phyloP scores from a whole-genome alignment of 2,888 invertebrate genomes.

The Ornithoptera alexandrae region DNA sequence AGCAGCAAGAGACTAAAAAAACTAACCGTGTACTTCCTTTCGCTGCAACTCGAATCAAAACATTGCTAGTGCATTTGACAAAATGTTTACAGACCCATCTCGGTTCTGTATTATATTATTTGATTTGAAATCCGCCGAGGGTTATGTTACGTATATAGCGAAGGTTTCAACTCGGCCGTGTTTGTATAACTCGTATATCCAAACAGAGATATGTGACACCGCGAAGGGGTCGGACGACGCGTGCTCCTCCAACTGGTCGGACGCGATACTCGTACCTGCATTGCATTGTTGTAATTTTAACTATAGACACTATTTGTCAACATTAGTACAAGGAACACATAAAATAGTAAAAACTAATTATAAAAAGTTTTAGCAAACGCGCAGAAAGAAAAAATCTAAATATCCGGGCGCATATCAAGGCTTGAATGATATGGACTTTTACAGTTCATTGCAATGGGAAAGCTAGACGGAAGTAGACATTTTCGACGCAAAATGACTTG shows the following conservation, averaged over 20 bases:
- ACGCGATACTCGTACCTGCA: constrained; percentile 9
- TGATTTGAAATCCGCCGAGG: constrained; percentile 30
- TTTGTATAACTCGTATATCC: constrained; percentile 24
- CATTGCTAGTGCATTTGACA: constrained; percentile 15
- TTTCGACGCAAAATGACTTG: not conserved
- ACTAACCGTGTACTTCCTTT: constrained; percentile 9
- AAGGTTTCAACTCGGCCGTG: constrained; percentile 27
- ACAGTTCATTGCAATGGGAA: not conserved
- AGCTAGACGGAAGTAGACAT: not conserved
- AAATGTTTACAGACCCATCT: constrained; percentile 28
- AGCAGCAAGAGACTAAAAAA: not conserved
- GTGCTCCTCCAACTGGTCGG: constrained; percentile 7
- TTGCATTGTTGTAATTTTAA: constrained; percentile 22
- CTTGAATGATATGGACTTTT: not conserved
- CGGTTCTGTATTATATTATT: constrained; percentile 27
- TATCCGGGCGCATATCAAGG: not conserved
- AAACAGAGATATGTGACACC: constrained; percentile 30
- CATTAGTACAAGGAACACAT: not conserved
- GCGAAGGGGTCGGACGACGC: constrained; percentile 7
- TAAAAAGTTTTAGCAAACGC: too few species aligned
- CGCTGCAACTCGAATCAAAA: constrained; percentile 17
- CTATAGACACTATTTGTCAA: constrained; percentile 1
- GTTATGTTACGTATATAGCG: constrained; percentile 30
- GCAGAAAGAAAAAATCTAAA: not conserved
- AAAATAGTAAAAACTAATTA: too few species aligned